A percentile compares a stretch with the other conserved stretches of the same genome.
These are phyloP conservation scores for Rhinoraja longicauda DNA, from an alignment of 2,797 vertebrate genomes.

Conservation along the genomic window DNA sequence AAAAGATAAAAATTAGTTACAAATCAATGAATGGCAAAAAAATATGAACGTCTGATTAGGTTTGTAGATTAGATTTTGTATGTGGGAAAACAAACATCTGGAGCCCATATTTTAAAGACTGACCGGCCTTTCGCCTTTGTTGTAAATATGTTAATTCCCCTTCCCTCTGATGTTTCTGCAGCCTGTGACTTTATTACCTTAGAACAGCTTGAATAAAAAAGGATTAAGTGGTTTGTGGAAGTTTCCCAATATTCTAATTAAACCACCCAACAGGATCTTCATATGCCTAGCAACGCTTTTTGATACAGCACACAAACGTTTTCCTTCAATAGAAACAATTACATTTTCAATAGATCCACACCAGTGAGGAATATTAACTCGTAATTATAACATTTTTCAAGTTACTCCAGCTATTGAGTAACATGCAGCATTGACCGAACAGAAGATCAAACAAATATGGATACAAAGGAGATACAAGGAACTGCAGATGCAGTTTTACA, in stretches of 20 bases:
- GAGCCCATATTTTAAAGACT: neutral
- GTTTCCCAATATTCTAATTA: conserved; percentile 15
- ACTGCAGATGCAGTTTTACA: too few relatives aligned
- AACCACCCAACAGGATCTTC: neutral
- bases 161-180: neutral
- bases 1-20: neutral
- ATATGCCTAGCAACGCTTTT: neutral
- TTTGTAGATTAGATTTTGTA: neutral
- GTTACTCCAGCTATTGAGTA: neutral
- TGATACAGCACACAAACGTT: neutral
- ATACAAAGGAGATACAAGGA: too few relatives aligned
- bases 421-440: neutral
- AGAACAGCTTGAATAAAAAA: neutral
- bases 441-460: too few relatives aligned
- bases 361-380: neutral
- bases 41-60: neutral
- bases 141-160: neutral
- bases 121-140: neutral
- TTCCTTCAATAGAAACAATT: neutral
- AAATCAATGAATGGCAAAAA: neutral
- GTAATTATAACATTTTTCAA: neutral
- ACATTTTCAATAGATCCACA: too few relatives aligned
- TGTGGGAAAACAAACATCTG: neutral
- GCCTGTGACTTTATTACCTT: neutral
- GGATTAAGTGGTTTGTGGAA: neutral